Evolutionary conservation across 2,888 invertebrate species (phyloP), one percentile per base, ranked within the genome.

Genomic region (Anagyrus pseudococci): DNA sequence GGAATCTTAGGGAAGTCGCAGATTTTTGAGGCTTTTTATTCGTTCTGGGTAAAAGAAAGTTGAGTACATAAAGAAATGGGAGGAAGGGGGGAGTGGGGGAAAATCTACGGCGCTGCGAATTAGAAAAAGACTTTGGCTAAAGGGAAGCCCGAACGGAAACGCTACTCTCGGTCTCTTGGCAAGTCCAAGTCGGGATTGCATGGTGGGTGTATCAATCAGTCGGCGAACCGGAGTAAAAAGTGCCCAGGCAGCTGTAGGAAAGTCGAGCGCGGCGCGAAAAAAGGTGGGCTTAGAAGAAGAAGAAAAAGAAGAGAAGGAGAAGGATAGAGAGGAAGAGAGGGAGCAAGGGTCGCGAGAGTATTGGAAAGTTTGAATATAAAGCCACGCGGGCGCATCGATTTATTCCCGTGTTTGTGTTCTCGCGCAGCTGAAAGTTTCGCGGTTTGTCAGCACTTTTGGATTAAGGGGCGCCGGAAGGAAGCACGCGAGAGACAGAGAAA

Each of bases 381-480:
- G 74, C 71, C 70, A 63, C 72, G 74, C 8, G 47, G 10, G 55
- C 68, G 71, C 73, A 77, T 77, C 79, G 78, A 79, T 79, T 79
- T 79, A 79, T 79, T 78, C 74, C 71, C 76, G 75, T 79, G 79
- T 80, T 80, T 79, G 79, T 78, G 79, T 78, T 71, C 74, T 68
- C 68, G 67, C 43, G 17, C 20, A 72, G 73, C 70, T 69, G 69
- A 78, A 80, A 78, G 76, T 80, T 80, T 79, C 74, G 79, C 74
- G 79, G 79, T 78, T 80, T 80, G 79, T 80, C 79, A 79, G 79
- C 79, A 77, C 76, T 80, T 79, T 79, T 76, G 77, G 77, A 77
- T 78, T 77, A 78, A 74, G 74, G 75, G 69, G 65, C 65, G 49
- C 44, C 58, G 50, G 43, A 58, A 37, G 57, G 60, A 37, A 37